Evolutionary conservation across 1,140 invertebrate genomes (phyloP).

Genomic region (Archivesica marissinica): DNA sequence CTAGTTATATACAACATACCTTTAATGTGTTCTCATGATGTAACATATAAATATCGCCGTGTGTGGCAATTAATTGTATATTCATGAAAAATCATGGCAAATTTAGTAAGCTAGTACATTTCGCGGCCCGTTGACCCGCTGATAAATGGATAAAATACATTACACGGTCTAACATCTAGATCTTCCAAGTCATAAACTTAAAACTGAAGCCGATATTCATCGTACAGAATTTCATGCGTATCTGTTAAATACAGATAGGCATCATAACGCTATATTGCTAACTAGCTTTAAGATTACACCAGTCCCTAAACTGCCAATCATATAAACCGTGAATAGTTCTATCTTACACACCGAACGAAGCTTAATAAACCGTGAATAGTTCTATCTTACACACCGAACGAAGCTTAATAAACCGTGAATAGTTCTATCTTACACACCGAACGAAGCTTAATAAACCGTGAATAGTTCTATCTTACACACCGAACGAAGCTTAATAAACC

Average conservation of each 20-base stretch:
- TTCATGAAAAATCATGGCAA: conserved; percentile 12
- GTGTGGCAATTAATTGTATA: conserved; percentile 26
- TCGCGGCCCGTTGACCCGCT: conserved; percentile 18
- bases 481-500: too few relatives aligned
- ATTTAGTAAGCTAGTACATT: conserved; percentile 38
- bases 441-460: too few relatives aligned
- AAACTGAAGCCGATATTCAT: background rate
- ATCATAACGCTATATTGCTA: conserved; percentile 36
- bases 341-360: too few relatives aligned
- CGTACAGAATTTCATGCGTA: conserved; percentile 48
- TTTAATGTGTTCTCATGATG: too few relatives aligned
- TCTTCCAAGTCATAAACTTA: conserved; percentile 16
- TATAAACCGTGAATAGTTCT: background rate
- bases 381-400: too few relatives aligned
- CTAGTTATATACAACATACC: too few relatives aligned
- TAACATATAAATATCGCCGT: conserved; percentile 12
- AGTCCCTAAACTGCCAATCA: background rate
- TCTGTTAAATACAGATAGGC: conserved; percentile 43
- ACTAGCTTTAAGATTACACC: conserved; percentile 43
- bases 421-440: too few relatives aligned
- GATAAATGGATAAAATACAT: conserved; percentile 35
- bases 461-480: too few relatives aligned
- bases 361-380: too few relatives aligned
- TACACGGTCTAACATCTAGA: background rate
- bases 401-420: too few relatives aligned